phyloP scores from a whole-genome alignment of 2,113 vertebrate species.

The Raja brachyura region DNA sequence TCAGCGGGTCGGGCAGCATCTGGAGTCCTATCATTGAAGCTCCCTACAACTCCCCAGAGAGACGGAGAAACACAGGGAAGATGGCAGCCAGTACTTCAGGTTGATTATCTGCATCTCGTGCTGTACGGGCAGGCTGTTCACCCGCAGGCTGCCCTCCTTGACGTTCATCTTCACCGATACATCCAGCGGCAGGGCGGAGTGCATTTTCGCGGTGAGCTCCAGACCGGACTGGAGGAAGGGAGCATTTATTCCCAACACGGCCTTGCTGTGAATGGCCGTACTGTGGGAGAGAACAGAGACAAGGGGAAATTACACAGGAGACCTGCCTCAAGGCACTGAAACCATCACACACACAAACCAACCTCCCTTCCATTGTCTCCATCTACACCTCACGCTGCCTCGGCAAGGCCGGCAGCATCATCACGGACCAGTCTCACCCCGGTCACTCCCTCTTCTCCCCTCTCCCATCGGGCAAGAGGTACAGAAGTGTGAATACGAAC shows the following conservation, averaged over 20 bases:
- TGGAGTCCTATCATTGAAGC: too few relatives aligned
- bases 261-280: slow-evolving; percentile 46
- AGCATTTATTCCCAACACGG: slow-evolving; percentile 51
- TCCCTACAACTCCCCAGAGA: too few relatives aligned
- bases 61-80: not conserved
- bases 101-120: slow-evolving; percentile 46
- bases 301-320: not conserved
- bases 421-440: too few relatives aligned
- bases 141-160: slow-evolving; percentile 48
- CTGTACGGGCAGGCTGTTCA: slow-evolving; percentile 48
- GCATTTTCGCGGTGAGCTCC: slow-evolving; percentile 43
- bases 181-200: slow-evolving; percentile 44
- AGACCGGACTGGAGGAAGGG: slow-evolving; percentile 45
- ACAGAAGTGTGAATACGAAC: too few relatives aligned
- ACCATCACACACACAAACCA: too few relatives aligned
- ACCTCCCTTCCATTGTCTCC: too few relatives aligned
- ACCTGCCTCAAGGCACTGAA: not conserved
- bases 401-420: too few relatives aligned
- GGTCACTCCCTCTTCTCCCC: too few relatives aligned
- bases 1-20: too few relatives aligned
- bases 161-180: slow-evolving; percentile 42
- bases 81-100: slow-evolving; percentile 42
- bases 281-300: slow-evolving; percentile 40
- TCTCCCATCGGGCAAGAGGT: too few relatives aligned
- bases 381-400: too few relatives aligned